These are phyloP conservation scores for Epiblema foenella DNA, from an alignment of 2,888 invertebrate species.

Conservation along the genomic window DNA sequence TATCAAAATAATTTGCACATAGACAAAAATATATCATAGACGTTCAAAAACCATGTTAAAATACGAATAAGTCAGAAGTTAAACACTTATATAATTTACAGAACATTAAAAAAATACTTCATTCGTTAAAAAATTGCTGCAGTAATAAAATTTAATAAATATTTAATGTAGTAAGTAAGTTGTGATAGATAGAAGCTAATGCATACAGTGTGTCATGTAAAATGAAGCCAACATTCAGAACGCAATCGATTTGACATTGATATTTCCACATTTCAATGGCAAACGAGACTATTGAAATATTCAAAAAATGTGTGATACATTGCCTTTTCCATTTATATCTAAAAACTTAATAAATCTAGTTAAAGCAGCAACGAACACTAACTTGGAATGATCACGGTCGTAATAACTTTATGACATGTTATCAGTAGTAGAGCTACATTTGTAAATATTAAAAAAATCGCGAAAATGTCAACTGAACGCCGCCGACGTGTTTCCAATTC, in stretches of 20 bases:
- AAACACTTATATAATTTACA: background rate
- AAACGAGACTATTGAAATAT: background rate
- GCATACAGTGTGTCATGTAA: background rate
- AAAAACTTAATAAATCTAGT: background rate
- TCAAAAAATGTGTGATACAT: background rate
- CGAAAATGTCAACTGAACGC: conserved; percentile 55
- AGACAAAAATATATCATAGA: background rate
- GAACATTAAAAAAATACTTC: background rate
- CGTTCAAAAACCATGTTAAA: conserved; percentile 6
- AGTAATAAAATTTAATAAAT: background rate
- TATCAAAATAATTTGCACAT: background rate
- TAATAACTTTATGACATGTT: background rate
- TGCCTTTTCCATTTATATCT: background rate
- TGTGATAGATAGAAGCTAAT: background rate
- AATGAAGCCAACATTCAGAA: conserved; percentile 7
- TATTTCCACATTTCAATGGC: background rate
- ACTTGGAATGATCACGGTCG: background rate
- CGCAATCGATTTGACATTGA: conserved; percentile 5
- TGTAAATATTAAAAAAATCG: conserved; percentile 47
- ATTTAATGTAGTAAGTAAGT: background rate
- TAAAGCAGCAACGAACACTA: conserved; percentile 10
- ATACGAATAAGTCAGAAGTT: background rate
- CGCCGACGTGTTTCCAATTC: conserved; percentile 74
- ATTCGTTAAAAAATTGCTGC: background rate
- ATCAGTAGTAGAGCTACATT: conserved; percentile 23